A percentile compares a stretch with the other conserved stretches of the same genome.
phyloP scores from a whole-genome alignment of 2,888 invertebrate genomes.

The Meta bourneti region DNA sequence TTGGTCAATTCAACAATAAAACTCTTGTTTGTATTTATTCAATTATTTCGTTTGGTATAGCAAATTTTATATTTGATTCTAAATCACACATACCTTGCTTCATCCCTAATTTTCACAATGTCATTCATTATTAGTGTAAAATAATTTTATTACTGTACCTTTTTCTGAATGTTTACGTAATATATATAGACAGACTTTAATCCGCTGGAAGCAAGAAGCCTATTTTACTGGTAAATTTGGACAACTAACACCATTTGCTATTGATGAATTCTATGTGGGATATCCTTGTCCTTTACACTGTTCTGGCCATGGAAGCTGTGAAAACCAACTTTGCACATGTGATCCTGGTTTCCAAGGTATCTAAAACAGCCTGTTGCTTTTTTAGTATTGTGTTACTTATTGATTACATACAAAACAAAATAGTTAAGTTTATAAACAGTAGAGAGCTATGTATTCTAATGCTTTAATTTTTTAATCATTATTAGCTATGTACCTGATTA shows the following conservation, averaged over 20 bases:
- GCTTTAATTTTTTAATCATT: conserved; percentile 22
- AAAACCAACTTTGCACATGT: conserved; percentile 79
- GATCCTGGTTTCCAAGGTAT: conserved; percentile 79
- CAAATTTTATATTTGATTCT: no score
- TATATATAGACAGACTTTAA: conserved; percentile 59
- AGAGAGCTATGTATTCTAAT: neutral
- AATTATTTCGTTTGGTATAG: no score
- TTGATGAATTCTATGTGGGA: conserved; percentile 81
- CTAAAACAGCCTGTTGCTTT: neutral
- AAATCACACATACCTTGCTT: no score
- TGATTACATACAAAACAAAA: no score
- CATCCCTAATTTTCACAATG: no score
- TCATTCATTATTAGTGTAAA: no score
- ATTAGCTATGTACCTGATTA: neutral
- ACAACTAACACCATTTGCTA: conserved; percentile 79
- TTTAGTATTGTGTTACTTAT: neutral
- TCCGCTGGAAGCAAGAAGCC: conserved; percentile 69
- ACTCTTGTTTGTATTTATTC: no score
- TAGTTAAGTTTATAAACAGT: no score
- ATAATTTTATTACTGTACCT: no score
- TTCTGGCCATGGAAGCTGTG: conserved; percentile 80
- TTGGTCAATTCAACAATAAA: no score
- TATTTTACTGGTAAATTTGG: conserved; percentile 33
- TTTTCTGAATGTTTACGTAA: neutral
- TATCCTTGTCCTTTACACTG: conserved; percentile 81